Evolutionary conservation across 2,113 vertebrate species (phyloP), one percentile per base, ranked within the genome.

Genomic region (Anser brachyrhynchus): DNA sequence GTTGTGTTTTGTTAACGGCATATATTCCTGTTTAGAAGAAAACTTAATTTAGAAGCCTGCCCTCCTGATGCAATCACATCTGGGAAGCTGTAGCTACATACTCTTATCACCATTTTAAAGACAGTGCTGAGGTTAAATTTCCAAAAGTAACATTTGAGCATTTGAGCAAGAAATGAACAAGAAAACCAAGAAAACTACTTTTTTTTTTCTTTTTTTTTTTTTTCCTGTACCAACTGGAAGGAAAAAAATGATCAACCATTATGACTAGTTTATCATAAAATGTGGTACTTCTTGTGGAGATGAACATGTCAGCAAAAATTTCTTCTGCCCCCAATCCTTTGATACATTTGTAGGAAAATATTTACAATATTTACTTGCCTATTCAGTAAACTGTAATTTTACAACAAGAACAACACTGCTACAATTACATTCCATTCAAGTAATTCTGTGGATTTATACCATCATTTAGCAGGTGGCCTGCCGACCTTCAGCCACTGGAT

Each of bases 401-500:
- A 84, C 61, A 95, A 41, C 35, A 82, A 83, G 80, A 92, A 90
- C 67, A 95, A 87, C 91, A 25, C 33, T 80, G n/a, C 75, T 86
- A 61, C 35, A 75, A 91, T 90, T 92, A 90, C 66, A 96, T 90
- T 77, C 69, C 58, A 92, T 77, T 55, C 85, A 94, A 78, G 84
- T 89, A 69, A 66, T 93, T 93, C 23, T 78, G 66, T 78, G 66
- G 70, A 79, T 97, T 97, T 89, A 73, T 87, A 85, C 58, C 59
- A 64, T 88, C 43, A 39, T 76, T 87, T 73, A 88, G 80, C 84
- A 95, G 66, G 77, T 94, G n/a, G 39, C 39, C 46, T 75, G 20
- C 81, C 93, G 79, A 98, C 96, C 69, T 95, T 97, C 93, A 97
- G 69, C 72, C 77, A 78, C 4, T 1, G 28, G 73, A 66, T 80